A percentile compares a stretch with the other conserved stretches of the same genome.
These are phyloP conservation scores for Dermatemys mawii DNA, from an alignment of 2,113 vertebrate genomes.

Conservation along the genomic window DNA sequence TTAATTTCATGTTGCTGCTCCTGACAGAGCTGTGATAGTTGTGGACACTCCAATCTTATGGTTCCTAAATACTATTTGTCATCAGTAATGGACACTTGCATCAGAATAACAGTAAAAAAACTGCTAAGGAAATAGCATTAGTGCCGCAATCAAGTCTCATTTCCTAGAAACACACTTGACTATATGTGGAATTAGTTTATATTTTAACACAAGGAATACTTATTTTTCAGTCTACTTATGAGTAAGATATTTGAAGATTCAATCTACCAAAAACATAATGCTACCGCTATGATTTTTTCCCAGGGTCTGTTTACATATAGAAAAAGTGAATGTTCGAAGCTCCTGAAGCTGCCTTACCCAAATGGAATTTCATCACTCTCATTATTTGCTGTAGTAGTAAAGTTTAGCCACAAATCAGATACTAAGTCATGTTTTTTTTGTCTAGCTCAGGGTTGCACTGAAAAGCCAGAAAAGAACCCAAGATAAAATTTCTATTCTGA, in stretches of 20 bases:
- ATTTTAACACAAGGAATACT: slow-evolving; percentile 58
- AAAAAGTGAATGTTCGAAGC: neutral
- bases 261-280: neutral
- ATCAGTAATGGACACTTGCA: slow-evolving; percentile 68
- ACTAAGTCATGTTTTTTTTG: neutral
- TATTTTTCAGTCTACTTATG: neutral
- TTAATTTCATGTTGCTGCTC: slow-evolving; percentile 68
- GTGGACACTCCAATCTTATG: slow-evolving; percentile 53
- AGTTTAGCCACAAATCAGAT: neutral
- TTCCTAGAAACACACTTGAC: slow-evolving; percentile 68
- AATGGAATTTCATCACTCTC: neutral
- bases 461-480: neutral
- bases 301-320: neutral
- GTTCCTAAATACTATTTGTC: slow-evolving; percentile 63
- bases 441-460: neutral
- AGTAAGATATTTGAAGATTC: slow-evolving; percentile 1
- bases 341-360: neutral
- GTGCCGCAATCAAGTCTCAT: slow-evolving; percentile 49
- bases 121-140: slow-evolving; percentile 65
- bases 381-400: neutral
- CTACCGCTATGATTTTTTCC: neutral
- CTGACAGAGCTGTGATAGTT: slow-evolving; percentile 56
- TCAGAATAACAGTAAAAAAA: slow-evolving; percentile 45
- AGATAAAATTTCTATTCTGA: neutral
- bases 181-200: slow-evolving; percentile 66